Base-by-base conservation (phyloP, 2,888 invertebrate genomes). In the Phrixothrix hirtus region DNA sequence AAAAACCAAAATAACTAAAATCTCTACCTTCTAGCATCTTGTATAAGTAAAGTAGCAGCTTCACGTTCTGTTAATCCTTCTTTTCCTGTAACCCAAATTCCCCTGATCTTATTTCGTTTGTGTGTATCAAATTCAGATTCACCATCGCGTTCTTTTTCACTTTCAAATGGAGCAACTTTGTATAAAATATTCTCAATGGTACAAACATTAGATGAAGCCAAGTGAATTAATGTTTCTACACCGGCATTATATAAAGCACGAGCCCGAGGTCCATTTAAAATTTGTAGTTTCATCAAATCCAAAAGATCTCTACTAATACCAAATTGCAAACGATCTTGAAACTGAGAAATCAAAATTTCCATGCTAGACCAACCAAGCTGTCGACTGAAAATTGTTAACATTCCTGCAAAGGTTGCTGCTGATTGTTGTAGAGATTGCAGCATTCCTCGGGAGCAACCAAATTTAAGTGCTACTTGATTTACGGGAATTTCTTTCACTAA, bases 351-450 rank as follows among this genome's bases (percentile, higher is more conserved):
- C 29, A 99, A 79, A 58, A 94, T 78, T 73, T 95, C 91, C 67
- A 99, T 81, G 70, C 89, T 92, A 59, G 83, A 84, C 97, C 98
- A 99, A 14, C 95, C 93, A 7, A 99, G 78, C 43, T 94, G 88
- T 57, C 84, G 85, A 74, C 96, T 95, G 77, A 99, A 98, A n/a
- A 92, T 86, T 1, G 95, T 94, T 1, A 98, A 92, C 90, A 97
- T 97, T 46, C 95, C 96, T 45, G 97, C 95, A 82, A 96, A 97
- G 25, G 95, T 94, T 25, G 97, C 88, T 1, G 97, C 89, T 47
- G 91, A 88, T 74, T 96, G 95, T 75, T 99, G 98, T 16, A 99
- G 80, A 48, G 91, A 87, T 78, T 99, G 98, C 13, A 99, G 77
- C 75, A 92, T 84, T 9, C 98, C 98, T 43, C 95, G 85, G 45